phyloP scores from a whole-genome alignment of 2,797 vertebrate species.

The Anolis apletophallus region DNA sequence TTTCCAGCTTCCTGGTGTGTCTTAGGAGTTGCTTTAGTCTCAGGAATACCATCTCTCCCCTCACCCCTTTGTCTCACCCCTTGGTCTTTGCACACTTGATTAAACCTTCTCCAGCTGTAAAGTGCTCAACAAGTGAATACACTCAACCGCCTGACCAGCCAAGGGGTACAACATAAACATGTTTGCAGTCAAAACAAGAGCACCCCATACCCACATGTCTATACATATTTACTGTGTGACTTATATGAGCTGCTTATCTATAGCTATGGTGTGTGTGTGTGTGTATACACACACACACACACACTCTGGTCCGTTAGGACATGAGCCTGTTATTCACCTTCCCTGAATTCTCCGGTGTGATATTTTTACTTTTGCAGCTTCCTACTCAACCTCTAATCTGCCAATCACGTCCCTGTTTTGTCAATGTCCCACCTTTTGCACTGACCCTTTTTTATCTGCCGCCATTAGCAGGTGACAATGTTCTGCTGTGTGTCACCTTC shows the following conservation, averaged over 20 bases:
- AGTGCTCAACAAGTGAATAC: conserved; percentile 7
- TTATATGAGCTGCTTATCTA: neutral
- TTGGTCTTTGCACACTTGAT: conserved; percentile 32
- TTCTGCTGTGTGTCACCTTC: neutral
- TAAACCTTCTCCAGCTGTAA: conserved; percentile 22
- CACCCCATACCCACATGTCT: neutral
- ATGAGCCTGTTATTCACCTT: neutral
- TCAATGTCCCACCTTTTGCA: neutral
- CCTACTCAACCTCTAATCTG: neutral
- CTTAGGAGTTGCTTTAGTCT: conserved; percentile 12
- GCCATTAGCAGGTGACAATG: neutral
- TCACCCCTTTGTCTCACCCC: neutral
- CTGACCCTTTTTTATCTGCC: neutral
- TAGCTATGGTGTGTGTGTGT: neutral
- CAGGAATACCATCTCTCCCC: neutral
- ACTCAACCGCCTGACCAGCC: conserved; percentile 21
- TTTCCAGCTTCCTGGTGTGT: conserved; percentile 24
- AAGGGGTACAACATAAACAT: neutral
- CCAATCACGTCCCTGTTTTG: neutral
- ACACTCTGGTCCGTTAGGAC: neutral
- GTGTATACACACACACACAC: no score
- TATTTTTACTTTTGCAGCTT: neutral
- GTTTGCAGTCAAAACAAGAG: conserved; percentile 27
- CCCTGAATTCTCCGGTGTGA: neutral
- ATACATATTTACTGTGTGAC: neutral